Evolutionary conservation across 2,797 vertebrate genomes (phyloP).

Genomic region (Strix occidentalis): DNA sequence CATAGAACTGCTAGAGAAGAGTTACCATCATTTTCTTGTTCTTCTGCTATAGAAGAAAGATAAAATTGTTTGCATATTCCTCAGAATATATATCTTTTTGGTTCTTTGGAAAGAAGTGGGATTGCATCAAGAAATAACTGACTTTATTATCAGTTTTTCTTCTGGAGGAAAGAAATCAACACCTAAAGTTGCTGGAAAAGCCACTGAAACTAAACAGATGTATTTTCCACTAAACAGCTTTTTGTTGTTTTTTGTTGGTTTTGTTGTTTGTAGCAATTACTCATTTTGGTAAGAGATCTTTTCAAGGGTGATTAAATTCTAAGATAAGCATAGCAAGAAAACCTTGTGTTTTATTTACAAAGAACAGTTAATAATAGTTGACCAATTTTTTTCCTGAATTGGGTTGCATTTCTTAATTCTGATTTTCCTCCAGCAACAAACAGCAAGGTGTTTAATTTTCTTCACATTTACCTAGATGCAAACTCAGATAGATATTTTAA

Average conservation of each 20-base stretch:
- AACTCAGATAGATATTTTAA: not conserved
- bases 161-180: not conserved
- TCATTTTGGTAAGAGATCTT: not conserved
- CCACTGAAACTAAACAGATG: not conserved
- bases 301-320: not conserved
- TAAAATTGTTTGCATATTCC: not conserved
- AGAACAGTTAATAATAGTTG: not conserved
- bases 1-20: not conserved
- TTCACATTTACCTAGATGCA: not conserved
- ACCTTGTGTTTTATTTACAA: not conserved
- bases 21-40: not conserved
- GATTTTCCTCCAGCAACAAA: not conserved
- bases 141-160: not conserved
- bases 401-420: not conserved
- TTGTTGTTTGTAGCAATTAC: not conserved
- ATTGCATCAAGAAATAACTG: not conserved
- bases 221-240: not conserved
- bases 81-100: not conserved
- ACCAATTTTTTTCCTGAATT: not conserved
- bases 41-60: not conserved
- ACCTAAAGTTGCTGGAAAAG: not conserved
- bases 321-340: not conserved
- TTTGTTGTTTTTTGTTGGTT: not conserved
- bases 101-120: not conserved
- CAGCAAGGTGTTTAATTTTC: not conserved